Percentiles rank a stretch among this genome's conserved stretches.
Evolutionary conservation across 92 coral and sea anemone genomes (phyloP).

Genomic region (Paramuricea clavata): DNA sequence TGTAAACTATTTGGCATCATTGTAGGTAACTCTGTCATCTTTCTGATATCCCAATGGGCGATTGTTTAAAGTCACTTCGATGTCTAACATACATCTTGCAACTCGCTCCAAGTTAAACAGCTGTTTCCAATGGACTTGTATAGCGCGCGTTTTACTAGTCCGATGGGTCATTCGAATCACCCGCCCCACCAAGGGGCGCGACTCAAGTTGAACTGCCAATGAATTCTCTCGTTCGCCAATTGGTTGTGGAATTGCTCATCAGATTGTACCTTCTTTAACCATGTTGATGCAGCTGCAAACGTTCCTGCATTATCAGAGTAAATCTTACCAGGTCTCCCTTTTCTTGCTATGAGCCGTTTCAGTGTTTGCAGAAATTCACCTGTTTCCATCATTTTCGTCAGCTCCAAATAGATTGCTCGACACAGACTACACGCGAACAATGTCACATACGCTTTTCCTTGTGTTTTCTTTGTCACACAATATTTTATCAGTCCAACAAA

Average conservation of each 20-base stretch:
- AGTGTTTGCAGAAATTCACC: background rate
- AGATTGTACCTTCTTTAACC: background rate
- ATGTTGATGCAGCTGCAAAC: background rate
- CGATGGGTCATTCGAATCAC: background rate
- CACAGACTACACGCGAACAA: background rate
- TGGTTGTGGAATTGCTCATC: background rate
- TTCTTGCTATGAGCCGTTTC: background rate
- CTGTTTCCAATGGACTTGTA: background rate
- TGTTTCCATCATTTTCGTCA: background rate
- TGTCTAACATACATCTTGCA: background rate
- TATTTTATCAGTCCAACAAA: background rate
- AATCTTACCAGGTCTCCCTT: background rate
- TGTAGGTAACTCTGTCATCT: conserved; percentile 2
- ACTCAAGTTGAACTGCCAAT: background rate
- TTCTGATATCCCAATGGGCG: background rate
- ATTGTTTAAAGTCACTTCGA: background rate
- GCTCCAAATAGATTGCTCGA: background rate
- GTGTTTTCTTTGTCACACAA: background rate
- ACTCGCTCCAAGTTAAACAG: background rate
- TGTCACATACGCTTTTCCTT: background rate
- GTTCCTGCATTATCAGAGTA: background rate
- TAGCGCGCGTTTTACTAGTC: background rate
- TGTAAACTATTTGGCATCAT: background rate
- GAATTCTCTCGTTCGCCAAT: background rate
- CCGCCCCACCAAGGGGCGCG: background rate